Evolutionary conservation across 2,113 vertebrate species (phyloP).

Genomic region (Corythaixoides concolor): DNA sequence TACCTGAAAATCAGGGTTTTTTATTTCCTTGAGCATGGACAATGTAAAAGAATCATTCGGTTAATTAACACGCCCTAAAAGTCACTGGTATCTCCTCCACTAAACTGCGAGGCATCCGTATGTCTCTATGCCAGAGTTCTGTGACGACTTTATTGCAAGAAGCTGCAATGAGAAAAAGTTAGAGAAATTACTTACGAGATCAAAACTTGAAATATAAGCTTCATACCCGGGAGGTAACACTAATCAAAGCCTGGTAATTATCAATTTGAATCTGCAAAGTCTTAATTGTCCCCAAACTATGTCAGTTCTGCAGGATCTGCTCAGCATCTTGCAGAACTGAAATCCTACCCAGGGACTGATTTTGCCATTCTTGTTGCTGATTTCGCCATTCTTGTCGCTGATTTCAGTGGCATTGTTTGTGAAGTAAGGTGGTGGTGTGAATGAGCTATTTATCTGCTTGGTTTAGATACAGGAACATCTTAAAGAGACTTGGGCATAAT

Average conservation of each 20-base stretch:
- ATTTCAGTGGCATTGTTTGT: background rate
- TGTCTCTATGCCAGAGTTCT: background rate
- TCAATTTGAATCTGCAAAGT: background rate
- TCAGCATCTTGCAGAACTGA: background rate
- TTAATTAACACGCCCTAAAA: background rate
- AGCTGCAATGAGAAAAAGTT: background rate
- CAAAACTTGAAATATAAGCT: background rate
- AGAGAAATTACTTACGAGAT: background rate
- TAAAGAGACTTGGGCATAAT: background rate
- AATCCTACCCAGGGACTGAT: background rate
- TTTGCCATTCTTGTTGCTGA: background rate
- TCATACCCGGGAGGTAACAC: background rate
- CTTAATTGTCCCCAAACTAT: background rate
- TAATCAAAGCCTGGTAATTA: background rate
- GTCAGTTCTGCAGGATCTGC: background rate
- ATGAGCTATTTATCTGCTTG: background rate
- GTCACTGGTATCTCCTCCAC: background rate
- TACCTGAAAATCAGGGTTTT: background rate
- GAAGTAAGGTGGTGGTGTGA: background rate
- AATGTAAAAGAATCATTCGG: background rate
- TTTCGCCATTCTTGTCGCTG: too few relatives aligned
- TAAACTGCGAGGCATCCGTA: background rate
- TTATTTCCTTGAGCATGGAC: background rate
- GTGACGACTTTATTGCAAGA: background rate
- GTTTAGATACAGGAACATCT: slow-evolving; percentile 10